A percentile compares a stretch with the other conserved stretches of the same genome.
These are phyloP conservation scores for Schlechtendalia chinensis DNA, from an alignment of 1,140 invertebrate genomes.

Conservation along the genomic window DNA sequence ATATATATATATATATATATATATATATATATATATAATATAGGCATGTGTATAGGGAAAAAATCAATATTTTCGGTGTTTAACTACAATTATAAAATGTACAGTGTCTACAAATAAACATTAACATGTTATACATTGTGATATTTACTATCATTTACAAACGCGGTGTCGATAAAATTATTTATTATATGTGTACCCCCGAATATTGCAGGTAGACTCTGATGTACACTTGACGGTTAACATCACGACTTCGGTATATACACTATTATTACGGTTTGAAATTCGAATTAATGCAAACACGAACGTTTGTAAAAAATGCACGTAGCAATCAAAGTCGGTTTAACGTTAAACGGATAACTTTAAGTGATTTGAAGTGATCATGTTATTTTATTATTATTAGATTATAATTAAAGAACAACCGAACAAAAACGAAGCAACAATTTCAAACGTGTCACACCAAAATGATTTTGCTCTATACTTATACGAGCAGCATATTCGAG, in stretches of 20 bases:
- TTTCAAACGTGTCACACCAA: neutral
- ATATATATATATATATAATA: too few species aligned
- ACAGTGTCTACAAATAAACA: too few species aligned
- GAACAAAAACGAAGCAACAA: neutral
- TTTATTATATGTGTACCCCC: neutral
- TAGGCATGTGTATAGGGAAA: too few species aligned
- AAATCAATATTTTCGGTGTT: too few species aligned
- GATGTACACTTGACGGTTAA: neutral
- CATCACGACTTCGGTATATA: neutral
- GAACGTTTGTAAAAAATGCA: neutral
- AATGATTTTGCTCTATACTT: neutral
- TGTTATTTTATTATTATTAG: neutral
- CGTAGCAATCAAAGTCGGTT: neutral
- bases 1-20: too few species aligned
- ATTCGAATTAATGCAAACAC: neutral
- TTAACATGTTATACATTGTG: too few species aligned
- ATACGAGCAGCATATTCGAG: neutral
- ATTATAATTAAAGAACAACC: neutral
- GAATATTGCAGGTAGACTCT: neutral
- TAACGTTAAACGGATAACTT: neutral
- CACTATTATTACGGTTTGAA: neutral
- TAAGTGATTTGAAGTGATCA: neutral
- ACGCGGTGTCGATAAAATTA: too few species aligned
- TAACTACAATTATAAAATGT: too few species aligned
- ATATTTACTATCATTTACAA: too few species aligned